Conservation (phyloP, 1,140 invertebrate species). For the Apis laboriosa region DNA sequence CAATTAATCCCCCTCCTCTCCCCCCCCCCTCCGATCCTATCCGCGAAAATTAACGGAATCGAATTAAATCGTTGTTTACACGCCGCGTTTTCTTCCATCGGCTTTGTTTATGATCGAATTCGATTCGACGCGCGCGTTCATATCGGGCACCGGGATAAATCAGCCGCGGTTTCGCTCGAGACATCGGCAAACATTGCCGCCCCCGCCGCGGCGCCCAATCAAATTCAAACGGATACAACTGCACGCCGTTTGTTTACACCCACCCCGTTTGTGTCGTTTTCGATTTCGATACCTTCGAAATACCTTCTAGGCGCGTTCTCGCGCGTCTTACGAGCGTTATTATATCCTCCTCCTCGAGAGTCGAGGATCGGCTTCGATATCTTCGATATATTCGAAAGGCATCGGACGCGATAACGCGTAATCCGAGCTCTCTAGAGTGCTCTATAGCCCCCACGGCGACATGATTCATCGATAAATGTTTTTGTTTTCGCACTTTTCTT, state of each 20-base stretch:
- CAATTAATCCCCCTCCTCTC: slow-evolving; percentile 42
- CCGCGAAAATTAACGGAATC: slow-evolving; percentile 46
- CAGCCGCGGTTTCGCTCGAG: slow-evolving; percentile 5
- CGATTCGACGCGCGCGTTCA: slow-evolving; percentile 41
- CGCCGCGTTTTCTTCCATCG: slow-evolving; percentile 53
- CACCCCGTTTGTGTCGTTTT: slow-evolving; percentile 7
- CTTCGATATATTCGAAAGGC: neutral
- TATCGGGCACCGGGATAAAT: neutral
- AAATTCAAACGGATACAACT: slow-evolving; percentile 40
- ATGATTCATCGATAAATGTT: slow-evolving; percentile 15
- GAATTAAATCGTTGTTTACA: slow-evolving; percentile 68
- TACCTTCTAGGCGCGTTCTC: neutral
- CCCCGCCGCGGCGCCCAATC: slow-evolving; percentile 36
- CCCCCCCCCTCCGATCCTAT: neutral
- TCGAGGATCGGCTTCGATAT: neutral
- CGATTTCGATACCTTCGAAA: neutral
- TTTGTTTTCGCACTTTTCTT: neutral
- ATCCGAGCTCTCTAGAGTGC: too few species aligned
- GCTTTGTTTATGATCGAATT: slow-evolving; percentile 67
- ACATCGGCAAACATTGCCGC: slow-evolving; percentile 54
- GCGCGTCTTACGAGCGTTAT: neutral
- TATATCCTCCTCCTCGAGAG: neutral
- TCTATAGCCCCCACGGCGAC: neutral
- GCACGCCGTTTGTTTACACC: too few species aligned
- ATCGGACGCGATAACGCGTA: slow-evolving; percentile 10